A percentile compares a stretch with the other conserved stretches of the same genome.
These are phyloP conservation scores for Phallusia fumigata DNA, from an alignment of 23 tunicate species.

Conservation along the genomic window DNA sequence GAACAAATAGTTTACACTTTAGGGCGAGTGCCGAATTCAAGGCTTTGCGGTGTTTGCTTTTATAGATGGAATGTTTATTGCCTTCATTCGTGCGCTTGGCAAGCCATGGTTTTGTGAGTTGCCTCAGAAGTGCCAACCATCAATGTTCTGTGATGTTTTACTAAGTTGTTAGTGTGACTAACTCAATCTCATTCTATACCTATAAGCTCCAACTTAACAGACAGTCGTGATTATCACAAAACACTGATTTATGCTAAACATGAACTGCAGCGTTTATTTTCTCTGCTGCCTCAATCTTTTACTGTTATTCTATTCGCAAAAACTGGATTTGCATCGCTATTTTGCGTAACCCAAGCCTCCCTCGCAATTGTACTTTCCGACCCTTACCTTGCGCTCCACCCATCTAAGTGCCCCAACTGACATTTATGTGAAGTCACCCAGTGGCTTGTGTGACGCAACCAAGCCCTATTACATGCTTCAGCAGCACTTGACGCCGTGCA, in stretches of 20 bases:
- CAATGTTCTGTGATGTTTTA: no score
- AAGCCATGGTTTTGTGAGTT: neutral
- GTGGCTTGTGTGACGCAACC: neutral
- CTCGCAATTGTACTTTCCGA: neutral
- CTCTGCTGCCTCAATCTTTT: no score
- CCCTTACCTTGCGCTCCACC: neutral
- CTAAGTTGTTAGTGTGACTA: no score
- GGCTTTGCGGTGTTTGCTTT: constrained; percentile 3
- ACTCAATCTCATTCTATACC: no score
- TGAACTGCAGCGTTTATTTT: no score
- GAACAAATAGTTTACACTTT: no score
- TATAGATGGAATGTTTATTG: neutral
- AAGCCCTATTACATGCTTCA: constrained; percentile 1
- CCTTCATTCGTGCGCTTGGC: neutral
- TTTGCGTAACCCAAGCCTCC: neutral
- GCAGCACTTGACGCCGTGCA: constrained; percentile 9
- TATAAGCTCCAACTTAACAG: no score
- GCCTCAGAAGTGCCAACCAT: no score
- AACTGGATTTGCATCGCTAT: no score
- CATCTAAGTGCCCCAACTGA: neutral
- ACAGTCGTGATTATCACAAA: no score
- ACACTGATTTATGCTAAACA: no score
- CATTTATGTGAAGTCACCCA: constrained; percentile 3
- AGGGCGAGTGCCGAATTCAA: neutral
- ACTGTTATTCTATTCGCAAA: no score